Evolutionary conservation across 2,888 invertebrate genomes (phyloP).

Genomic region (Tortrix viridana): DNA sequence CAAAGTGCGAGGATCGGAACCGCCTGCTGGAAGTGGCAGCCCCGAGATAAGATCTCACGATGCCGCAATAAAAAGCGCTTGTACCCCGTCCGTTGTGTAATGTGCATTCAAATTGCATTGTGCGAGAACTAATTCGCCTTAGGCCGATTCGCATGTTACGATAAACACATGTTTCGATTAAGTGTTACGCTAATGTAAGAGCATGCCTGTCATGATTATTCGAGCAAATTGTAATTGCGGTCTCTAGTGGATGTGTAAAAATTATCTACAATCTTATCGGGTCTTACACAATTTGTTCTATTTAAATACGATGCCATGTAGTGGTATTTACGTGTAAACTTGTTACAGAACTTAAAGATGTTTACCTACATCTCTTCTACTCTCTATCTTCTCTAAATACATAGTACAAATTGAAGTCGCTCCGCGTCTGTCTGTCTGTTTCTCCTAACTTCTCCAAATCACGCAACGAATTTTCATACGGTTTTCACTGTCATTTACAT

Average conservation of each 20-base stretch:
- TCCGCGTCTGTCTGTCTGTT: too few relatives aligned
- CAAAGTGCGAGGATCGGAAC: conserved; percentile 75
- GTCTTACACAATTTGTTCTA: neutral
- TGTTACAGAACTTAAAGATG: too few relatives aligned
- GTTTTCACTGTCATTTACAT: too few relatives aligned
- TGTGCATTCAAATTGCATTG: conserved; percentile 85
- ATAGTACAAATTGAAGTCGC: too few relatives aligned
- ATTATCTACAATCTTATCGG: conserved; percentile 1
- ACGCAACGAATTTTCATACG: too few relatives aligned
- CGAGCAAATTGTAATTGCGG: conserved; percentile 20
- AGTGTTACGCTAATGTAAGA: conserved; percentile 68
- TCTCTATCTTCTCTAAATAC: too few relatives aligned
- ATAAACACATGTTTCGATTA: conserved; percentile 83
- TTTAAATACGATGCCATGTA: neutral
- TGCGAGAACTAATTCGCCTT: conserved; percentile 84
- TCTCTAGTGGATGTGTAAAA: conserved; percentile 19
- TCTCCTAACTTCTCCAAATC: too few relatives aligned
- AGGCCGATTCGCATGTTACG: conserved; percentile 82
- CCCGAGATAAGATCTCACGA: conserved; percentile 83
- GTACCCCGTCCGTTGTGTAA: conserved; percentile 84
- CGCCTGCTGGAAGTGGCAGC: conserved; percentile 84
- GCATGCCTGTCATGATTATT: conserved; percentile 46
- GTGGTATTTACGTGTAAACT: too few relatives aligned
- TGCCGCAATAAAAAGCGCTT: conserved; percentile 83
- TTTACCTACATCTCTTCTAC: too few relatives aligned